Base-by-base conservation (phyloP, 2,797 vertebrate genomes). In the Hydrocynus forskahlii region DNA sequence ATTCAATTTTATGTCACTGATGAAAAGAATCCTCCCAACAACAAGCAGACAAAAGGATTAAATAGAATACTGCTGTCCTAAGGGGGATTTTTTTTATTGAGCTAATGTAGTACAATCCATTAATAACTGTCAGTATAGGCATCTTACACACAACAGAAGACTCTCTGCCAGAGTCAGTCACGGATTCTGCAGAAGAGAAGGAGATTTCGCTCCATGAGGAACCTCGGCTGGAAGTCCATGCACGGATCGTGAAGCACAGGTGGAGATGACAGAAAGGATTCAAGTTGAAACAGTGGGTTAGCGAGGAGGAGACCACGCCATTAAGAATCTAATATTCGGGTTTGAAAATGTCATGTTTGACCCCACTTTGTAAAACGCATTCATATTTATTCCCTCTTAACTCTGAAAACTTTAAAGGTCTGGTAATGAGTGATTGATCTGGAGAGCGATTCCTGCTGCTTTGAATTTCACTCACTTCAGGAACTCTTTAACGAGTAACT, bases 1-100 rank as follows among this genome's bases (percentile, higher is more conserved):
- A 84, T 84, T 85, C 86, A 82, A 84, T 87, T 87, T 74, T 68
- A 78, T 72, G 59, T 70, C 79, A 78, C 76, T 82, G 83, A 87
- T 85, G 80, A 87, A 79, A 81, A 77, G 60, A 80, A 78, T 79
- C 45, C 73, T 35, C 74, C 60, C 50, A n/a, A 74, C 73, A 84
- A 71, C 43, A 81, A 69, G 12, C 54, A 77, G 55, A 38, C 76
- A 81, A 54, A 80, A 69, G 71, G 57, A 83, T 79, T 79, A 83
- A 79, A 79, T 45, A 19, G 21, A 75, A 79, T 75, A 79, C 54
- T 75, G 78, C 59, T 75, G 76, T 73, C 48, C 74, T 80, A 55
- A 75, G 78, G 76, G 40, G 40, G 7, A 17, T 0, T 78, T 75
- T 67, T 77, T 77, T 62, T 60, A 81, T 80, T 73, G 68, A 75